These are phyloP conservation scores for Cristatella mucedo DNA, from an alignment of 2,888 invertebrate species.

Conservation along the genomic window DNA sequence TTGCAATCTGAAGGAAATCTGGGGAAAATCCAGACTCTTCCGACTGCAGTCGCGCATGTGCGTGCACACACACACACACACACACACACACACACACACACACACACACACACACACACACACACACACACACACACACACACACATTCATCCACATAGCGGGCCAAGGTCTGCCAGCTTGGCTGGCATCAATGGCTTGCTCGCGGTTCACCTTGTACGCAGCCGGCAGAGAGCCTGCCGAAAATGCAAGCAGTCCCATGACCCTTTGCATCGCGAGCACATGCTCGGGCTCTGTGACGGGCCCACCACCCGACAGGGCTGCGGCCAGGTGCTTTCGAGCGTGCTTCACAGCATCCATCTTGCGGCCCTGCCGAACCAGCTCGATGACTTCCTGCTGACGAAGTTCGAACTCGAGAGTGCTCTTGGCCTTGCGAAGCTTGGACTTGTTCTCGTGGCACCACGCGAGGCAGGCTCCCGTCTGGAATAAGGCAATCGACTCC, in stretches of 20 bases:
- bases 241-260: slow-evolving; percentile 87
- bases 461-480: slow-evolving; percentile 70
- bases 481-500: slow-evolving; percentile 59
- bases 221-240: slow-evolving; percentile 18
- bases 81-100: too few species aligned
- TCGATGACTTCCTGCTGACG: slow-evolving; percentile 87
- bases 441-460: slow-evolving; percentile 96
- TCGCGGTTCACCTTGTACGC: slow-evolving; percentile 30
- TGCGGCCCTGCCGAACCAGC: slow-evolving; percentile 64
- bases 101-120: too few species aligned
- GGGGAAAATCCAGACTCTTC: too few species aligned
- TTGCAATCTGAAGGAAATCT: too few species aligned
- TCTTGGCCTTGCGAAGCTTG: slow-evolving; percentile 78
- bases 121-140: too few species aligned
- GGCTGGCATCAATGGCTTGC: too few species aligned
- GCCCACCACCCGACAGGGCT: too few species aligned
- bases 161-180: too few species aligned
- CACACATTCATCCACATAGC: too few species aligned
- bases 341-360: slow-evolving; percentile 79
- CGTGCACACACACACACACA: too few species aligned
- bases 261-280: slow-evolving; percentile 72
- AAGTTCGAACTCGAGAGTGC: slow-evolving; percentile 84
- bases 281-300: slow-evolving; percentile 77
- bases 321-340: slow-evolving; percentile 78
- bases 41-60: too few species aligned